Conservation (phyloP, 2,888 invertebrate genomes). For the Hirtodrosophila alboralis region DNA sequence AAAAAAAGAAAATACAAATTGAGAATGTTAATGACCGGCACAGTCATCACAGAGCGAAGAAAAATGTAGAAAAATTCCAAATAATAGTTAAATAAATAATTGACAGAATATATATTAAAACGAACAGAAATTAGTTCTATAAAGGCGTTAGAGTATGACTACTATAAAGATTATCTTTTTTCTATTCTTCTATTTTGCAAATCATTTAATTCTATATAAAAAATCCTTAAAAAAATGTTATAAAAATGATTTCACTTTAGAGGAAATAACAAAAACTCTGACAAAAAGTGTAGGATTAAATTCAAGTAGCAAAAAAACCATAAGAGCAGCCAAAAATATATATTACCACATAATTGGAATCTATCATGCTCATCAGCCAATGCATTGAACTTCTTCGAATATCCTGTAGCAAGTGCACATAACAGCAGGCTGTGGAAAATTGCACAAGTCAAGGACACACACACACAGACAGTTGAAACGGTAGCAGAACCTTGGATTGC, state of each 20-base stretch:
- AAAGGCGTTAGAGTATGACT: too few species aligned
- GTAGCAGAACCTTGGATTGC: constrained; percentile 45
- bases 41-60: constrained; percentile 17
- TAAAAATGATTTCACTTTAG: too few species aligned
- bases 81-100: not conserved
- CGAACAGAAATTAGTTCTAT: too few species aligned
- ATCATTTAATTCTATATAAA: too few species aligned
- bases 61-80: too few species aligned
- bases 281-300: too few species aligned
- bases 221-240: too few species aligned
- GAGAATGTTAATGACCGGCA: constrained; percentile 39
- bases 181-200: too few species aligned
- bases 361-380: constrained; percentile 6
- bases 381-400: constrained; percentile 9
- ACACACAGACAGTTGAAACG: constrained; percentile 49
- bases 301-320: not conserved
- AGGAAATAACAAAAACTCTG: too few species aligned
- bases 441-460: constrained; percentile 65
- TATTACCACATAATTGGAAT: not conserved
- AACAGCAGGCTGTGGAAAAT: constrained; percentile 45
- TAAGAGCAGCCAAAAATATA: not conserved
- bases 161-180: too few species aligned
- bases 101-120: constrained; percentile 1
- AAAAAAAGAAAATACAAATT: constrained; percentile 30
- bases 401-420: constrained; percentile 18